A percentile compares a stretch with the other conserved stretches of the same genome.
These are phyloP conservation scores for Hypanus sabinus DNA, from an alignment of 2,113 vertebrate species.

Conservation along the genomic window DNA sequence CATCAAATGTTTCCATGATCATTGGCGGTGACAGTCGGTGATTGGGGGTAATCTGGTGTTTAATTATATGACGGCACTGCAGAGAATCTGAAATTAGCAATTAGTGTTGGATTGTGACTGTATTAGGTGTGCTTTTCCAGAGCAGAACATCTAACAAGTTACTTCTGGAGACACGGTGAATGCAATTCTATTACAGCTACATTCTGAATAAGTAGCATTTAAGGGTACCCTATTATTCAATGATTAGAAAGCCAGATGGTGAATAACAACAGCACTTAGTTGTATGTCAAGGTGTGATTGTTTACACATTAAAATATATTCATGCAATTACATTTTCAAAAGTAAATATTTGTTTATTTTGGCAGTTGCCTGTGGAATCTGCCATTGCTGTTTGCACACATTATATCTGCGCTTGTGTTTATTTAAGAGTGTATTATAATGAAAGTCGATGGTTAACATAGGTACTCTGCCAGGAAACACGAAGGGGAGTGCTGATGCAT, in stretches of 20 bases:
- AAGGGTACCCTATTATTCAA: not conserved
- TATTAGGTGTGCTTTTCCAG: not conserved
- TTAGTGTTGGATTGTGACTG: conserved; percentile 15
- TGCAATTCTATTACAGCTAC: not conserved
- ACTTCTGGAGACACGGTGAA: not conserved
- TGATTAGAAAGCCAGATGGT: not conserved
- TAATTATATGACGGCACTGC: conserved; percentile 3
- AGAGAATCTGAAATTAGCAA: conserved; percentile 23
- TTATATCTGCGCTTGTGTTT: not conserved
- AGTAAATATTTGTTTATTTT: conserved; percentile 34
- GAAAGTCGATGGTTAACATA: not conserved
- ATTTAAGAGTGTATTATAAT: not conserved
- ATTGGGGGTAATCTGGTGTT: conserved; percentile 32
- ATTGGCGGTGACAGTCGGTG: conserved; percentile 18
- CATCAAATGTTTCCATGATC: not conserved
- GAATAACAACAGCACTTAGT: not conserved
- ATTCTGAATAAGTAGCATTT: not conserved
- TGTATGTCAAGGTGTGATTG: not conserved
- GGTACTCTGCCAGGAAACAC: not conserved
- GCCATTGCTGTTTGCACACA: not conserved
- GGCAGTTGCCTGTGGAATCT: not conserved
- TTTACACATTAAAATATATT: conserved; percentile 22
- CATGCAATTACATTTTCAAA: conserved; percentile 20
- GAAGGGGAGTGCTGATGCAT: not conserved
- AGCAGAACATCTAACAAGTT: not conserved